phyloP scores from a whole-genome alignment of 2,797 vertebrate species.

The Sebastolobus alascanus region DNA sequence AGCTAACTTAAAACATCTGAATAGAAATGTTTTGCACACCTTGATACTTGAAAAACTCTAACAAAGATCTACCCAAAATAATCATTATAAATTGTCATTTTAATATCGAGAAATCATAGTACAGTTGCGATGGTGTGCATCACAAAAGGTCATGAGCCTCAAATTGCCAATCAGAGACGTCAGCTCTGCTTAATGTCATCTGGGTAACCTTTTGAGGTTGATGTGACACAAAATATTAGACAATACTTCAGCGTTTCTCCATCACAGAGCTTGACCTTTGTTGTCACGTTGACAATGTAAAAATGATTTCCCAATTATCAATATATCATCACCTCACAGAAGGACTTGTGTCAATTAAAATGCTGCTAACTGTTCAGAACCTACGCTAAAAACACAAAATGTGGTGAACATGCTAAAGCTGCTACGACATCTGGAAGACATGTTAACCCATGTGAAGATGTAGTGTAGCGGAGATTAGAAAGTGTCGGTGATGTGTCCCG shows the following conservation, averaged over 20 bases:
- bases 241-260: constrained; percentile 71
- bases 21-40: not conserved
- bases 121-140: constrained; percentile 50
- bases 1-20: not conserved
- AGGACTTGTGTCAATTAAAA: constrained; percentile 38
- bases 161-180: constrained; percentile 82
- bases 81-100: constrained; percentile 20
- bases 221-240: constrained; percentile 72
- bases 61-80: constrained; percentile 9
- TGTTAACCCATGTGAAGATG: constrained; percentile 59
- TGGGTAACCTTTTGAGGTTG: constrained; percentile 83
- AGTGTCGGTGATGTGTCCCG: constrained; percentile 63
- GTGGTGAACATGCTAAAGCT: constrained; percentile 16
- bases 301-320: constrained; percentile 62
- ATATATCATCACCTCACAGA: constrained; percentile 48
- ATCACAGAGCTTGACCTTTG: constrained; percentile 83
- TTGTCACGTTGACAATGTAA: constrained; percentile 69
- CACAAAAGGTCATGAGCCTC: constrained; percentile 83
- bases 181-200: constrained; percentile 86
- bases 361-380: not conserved
- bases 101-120: constrained; percentile 33
- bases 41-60: constrained; percentile 27
- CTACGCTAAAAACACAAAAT: not conserved
- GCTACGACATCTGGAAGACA: constrained; percentile 79
- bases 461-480: constrained; percentile 44